Conservation (phyloP, 2,888 invertebrate species). For the Mythimna vitellina region DNA sequence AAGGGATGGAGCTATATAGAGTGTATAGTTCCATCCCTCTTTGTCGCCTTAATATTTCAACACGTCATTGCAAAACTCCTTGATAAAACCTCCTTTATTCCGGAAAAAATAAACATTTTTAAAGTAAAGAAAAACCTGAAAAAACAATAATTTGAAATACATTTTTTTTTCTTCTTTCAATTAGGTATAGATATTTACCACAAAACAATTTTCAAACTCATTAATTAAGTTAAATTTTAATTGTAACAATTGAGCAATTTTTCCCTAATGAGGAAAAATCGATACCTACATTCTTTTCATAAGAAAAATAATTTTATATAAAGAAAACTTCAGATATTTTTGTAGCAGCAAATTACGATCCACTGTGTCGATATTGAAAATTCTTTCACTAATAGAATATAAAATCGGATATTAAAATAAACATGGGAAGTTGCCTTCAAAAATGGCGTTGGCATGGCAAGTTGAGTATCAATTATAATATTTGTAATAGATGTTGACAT, state of each 20-base stretch:
- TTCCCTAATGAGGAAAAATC: neutral
- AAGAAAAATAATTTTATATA: neutral
- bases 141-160: too few species aligned
- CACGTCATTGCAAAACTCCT: too few species aligned
- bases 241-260: neutral
- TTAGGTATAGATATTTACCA: too few species aligned
- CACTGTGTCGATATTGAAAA: conserved; percentile 19
- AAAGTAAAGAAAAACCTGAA: too few species aligned
- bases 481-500: neutral
- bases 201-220: neutral
- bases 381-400: conserved; percentile 19
- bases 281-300: neutral
- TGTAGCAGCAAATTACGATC: conserved; percentile 4
- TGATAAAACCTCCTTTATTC: too few species aligned
- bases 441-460: neutral
- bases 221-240: neutral
- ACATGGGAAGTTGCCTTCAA: conserved; percentile 5
- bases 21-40: too few species aligned
- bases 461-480: neutral
- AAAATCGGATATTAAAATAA: conserved; percentile 16
- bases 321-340: neutral
- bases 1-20: too few species aligned
- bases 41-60: too few species aligned
- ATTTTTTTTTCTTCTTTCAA: too few species aligned
- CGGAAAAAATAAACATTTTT: too few species aligned